Evolutionary conservation across 1,140 invertebrate genomes (phyloP).

Genomic region (Ylistrum balloti): DNA sequence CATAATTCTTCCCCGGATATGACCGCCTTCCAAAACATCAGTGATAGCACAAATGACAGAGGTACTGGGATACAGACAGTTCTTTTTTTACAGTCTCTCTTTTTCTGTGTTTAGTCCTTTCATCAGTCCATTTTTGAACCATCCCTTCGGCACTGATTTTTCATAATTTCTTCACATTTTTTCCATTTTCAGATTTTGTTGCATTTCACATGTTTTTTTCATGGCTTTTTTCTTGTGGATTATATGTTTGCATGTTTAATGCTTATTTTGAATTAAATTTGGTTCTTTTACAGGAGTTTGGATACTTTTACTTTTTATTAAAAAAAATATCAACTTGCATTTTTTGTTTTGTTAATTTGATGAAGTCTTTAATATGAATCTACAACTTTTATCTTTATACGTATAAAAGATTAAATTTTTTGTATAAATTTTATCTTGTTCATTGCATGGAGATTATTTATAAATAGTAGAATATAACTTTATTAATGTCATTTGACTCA

Average conservation of each 20-base stretch:
- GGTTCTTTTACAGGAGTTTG: background rate
- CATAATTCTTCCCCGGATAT: constrained; percentile 66
- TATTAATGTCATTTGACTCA: too few relatives aligned
- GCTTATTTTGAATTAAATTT: background rate
- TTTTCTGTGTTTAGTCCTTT: constrained; percentile 27
- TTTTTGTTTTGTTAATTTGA: background rate
- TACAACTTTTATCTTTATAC: background rate
- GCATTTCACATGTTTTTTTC: constrained; percentile 13
- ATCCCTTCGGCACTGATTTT: constrained; percentile 1
- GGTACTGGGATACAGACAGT: background rate
- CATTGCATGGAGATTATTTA: background rate
- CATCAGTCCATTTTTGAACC: background rate
- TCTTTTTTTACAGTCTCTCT: constrained; percentile 4
- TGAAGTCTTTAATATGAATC: background rate
- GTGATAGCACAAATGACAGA: background rate
- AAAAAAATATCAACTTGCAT: background rate
- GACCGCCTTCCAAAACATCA: constrained; percentile 42
- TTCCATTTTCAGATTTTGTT: constrained; percentile 40
- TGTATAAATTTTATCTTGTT: background rate
- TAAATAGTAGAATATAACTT: too few relatives aligned
- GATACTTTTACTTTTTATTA: background rate
- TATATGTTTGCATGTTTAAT: background rate
- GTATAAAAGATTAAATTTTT: too few relatives aligned
- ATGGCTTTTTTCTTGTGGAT: constrained; percentile 22
- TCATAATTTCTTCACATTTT: background rate